Evolutionary conservation across 2,797 vertebrate genomes (phyloP), one percentile per base, ranked within the genome.

Genomic region (Erithacus rubecula): DNA sequence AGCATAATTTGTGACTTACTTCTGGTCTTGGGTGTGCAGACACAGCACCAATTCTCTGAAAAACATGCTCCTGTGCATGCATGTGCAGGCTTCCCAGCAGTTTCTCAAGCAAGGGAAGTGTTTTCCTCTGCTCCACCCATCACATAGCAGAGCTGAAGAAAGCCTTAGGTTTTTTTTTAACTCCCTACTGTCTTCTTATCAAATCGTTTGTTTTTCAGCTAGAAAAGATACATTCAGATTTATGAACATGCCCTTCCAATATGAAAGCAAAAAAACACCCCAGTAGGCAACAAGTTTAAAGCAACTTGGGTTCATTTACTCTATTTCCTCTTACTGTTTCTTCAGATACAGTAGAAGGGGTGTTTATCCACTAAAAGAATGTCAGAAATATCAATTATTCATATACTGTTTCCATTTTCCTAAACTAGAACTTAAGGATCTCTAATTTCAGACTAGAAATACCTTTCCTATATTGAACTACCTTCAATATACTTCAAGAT

Each of bases 111-210:
- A 94, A 87, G 72, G 86, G 68, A 89, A 95, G 52, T 81, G 60
- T 93, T 94, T 95, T 95, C 49, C 55, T 81, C 88, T 77, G 90
- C 87, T 94, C 83, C 94, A 95, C 91, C 90, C 93, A 68, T 68
- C 89, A 86, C 59, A 77, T 6, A 89, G 82, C 83, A 88, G 59
- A 93, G 82, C 44, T 96, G 87, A 83, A 86, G 69, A 89, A 95
- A 95, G 84, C 78, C 89, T 76, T 27, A 59, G 63, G 52, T 90
- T 91, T 79, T 87, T 53, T 83, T 16, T 83, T 59, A 93, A 90
- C 89, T 96, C 86, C 72, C 72, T 60, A 63, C 44, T 62, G 68
- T 78, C 64, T 92, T 92, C 76, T 85, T 72, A 89, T 71, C 60
- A 79, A 93, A 87, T 53, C 12, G 39, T 70, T 94, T 95, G 87